Conservation (phyloP, 2,113 vertebrate species). For the Bos taurus region DNA sequence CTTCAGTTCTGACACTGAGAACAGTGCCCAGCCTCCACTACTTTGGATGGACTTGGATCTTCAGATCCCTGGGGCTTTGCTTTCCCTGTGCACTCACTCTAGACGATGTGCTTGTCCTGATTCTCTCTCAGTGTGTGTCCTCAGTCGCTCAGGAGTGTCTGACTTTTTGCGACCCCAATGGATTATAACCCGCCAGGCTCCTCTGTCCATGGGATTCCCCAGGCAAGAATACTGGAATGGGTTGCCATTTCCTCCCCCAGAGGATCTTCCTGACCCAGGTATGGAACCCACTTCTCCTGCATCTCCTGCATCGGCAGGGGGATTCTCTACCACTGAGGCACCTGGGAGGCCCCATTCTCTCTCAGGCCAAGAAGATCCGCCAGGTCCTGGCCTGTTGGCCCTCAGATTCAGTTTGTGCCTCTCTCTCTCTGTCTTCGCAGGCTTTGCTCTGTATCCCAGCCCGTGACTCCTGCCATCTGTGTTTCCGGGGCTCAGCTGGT, state of each 20-base stretch:
- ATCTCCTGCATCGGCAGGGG: background rate
- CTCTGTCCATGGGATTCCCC: background rate
- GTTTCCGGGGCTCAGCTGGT: background rate
- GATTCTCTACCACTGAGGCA: background rate
- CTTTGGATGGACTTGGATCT: background rate
- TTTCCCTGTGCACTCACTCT: background rate
- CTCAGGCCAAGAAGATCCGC: background rate
- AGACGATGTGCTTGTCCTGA: background rate
- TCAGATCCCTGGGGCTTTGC: background rate
- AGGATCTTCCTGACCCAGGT: background rate
- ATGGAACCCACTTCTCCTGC: background rate
- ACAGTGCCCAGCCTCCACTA: background rate
- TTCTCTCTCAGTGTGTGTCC: background rate
- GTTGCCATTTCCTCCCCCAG: background rate
- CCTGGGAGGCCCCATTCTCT: background rate
- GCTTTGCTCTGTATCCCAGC: background rate
- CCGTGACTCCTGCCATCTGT: background rate
- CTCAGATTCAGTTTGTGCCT: background rate
- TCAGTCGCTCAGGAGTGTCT: background rate
- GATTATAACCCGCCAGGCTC: background rate
- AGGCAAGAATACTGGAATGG: background rate
- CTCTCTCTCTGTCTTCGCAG: background rate
- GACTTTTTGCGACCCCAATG: background rate
- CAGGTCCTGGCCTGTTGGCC: background rate
- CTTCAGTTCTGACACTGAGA: background rate